phyloP scores from a whole-genome alignment of 2,113 vertebrate genomes.

The Eulemur rufifrons region DNA sequence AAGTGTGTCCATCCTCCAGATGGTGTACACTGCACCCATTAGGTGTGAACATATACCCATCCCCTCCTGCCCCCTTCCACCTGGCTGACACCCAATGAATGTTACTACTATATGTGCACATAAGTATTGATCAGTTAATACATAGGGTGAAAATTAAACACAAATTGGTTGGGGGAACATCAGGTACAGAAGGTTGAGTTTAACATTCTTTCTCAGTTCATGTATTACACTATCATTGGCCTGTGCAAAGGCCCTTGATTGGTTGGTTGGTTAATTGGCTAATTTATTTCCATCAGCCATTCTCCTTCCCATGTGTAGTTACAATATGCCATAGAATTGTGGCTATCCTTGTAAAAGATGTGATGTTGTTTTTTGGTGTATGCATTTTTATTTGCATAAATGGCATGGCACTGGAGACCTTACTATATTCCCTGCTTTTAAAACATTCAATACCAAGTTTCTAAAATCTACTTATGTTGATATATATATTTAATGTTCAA shows the following conservation, averaged over 20 bases:
- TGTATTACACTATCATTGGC: background rate
- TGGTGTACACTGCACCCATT: too few relatives aligned
- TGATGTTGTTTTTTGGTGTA: background rate
- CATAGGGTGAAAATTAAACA: background rate
- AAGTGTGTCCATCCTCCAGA: too few relatives aligned
- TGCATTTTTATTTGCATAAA: conserved; percentile 1
- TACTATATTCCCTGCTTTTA: background rate
- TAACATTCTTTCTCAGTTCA: background rate
- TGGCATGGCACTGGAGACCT: background rate
- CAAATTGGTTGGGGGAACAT: background rate
- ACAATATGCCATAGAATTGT: conserved; percentile 28
- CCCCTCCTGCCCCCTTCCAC: too few relatives aligned
- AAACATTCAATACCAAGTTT: background rate
- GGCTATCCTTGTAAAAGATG: background rate
- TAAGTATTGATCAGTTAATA: too few relatives aligned
- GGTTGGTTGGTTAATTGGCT: background rate
- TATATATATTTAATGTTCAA: conserved; percentile 17
- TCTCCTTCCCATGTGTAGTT: background rate
- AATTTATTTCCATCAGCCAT: background rate
- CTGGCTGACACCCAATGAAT: too few relatives aligned
- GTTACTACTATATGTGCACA: too few relatives aligned
- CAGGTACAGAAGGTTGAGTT: background rate
- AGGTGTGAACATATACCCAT: too few relatives aligned
- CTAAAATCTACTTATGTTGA: background rate
- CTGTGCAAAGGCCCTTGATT: background rate